These are phyloP conservation scores for Pomacea maculata DNA, from an alignment of 1,140 invertebrate genomes.

Conservation along the genomic window DNA sequence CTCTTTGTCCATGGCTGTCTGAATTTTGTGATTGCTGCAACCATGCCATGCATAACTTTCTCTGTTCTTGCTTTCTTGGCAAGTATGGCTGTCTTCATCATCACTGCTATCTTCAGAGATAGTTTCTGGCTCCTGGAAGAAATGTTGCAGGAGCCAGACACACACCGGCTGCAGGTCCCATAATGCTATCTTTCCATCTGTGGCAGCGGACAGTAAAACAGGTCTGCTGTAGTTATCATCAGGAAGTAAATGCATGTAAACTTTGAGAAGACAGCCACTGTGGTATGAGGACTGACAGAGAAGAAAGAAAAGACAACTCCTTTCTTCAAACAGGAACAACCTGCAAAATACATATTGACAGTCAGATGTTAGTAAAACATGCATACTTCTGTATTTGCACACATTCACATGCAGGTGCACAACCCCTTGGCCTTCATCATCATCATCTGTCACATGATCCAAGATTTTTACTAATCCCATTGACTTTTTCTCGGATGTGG, in stretches of 20 bases:
- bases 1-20: no score
- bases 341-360: conserved; percentile 43
- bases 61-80: not conserved
- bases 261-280: conserved; percentile 60
- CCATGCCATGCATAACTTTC: not conserved
- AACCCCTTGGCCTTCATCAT: no score
- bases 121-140: not conserved
- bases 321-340: conserved; percentile 55
- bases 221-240: conserved; percentile 4
- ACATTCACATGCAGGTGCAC: no score
- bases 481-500: not conserved
- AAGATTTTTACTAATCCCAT: conserved; percentile 1
- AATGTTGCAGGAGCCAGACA: not conserved
- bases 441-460: not conserved
- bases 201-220: conserved; percentile 69
- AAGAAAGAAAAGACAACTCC: conserved; percentile 27
- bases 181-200: conserved; percentile 74
- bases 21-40: no score
- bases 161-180: conserved; percentile 64
- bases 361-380: not conserved
- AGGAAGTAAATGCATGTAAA: conserved; percentile 33
- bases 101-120: not conserved
- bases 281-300: conserved; percentile 50
- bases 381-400: not conserved
- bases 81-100: not conserved